Evolutionary conservation across 64 coral and sea anemone genomes (phyloP), one percentile per base, ranked within the genome.

Genomic region (Acropora yongei): DNA sequence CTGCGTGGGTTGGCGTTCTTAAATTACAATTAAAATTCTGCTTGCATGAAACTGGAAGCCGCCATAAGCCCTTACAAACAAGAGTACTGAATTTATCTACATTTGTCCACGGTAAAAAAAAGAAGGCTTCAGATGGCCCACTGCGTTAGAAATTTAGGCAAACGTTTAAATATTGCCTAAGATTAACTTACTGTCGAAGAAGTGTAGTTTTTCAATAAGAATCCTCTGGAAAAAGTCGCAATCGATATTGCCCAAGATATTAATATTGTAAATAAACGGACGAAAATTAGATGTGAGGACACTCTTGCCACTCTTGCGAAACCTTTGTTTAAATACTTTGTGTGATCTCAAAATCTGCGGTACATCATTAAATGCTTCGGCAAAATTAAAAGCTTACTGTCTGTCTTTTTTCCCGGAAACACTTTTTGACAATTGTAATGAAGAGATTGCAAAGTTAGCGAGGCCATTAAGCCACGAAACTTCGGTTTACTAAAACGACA

Each of bases 171-270:
- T 71, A 18, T 71, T 57, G 82, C 5, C 12, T 44, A 14, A 7
- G 13, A 5, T 20, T 69, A 47, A 69, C 67, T 84, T 84, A 65
- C 61, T 71, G 82, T 69, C 46, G 81, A 44, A 42, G 63, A 63
- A 14, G 71, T 48, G 30, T 17, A 17, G 7, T 7, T 5, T 63
- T 63, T 67, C 11, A 30, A 41, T 6, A 41, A 40, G 44, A 66
- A 44, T 65, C 46, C 13, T 30, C 82, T 43, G 12, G 82, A 12
- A 2, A 84, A 84, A 71, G 2, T 1, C 12, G 41, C 2, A 49
- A 5, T 83, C 41, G 61, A 66, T 68, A 84, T 42, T 11, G 11
- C 60, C 11, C 60, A 8, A 63, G 10, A 13, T 13, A 63, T 63
- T 63, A 14, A 63, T 63, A 63, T 0, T 63, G 60, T 13, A 63